Conservation (phyloP, 2,113 vertebrate species). For the Emydocephalus ijimae region DNA sequence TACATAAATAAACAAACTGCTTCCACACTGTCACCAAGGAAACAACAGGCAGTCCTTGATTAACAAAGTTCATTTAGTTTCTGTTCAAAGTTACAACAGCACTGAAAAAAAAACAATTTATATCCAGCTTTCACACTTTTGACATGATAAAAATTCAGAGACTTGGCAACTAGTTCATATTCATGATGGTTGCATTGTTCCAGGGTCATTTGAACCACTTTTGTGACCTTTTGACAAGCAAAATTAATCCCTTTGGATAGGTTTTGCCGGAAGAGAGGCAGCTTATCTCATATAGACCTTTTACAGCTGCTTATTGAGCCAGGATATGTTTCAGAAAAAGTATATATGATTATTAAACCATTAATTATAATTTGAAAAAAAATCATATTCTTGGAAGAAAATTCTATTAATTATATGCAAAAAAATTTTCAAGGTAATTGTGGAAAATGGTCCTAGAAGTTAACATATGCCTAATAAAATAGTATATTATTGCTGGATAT, state of each 20-base stretch:
- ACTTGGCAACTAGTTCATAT: background rate
- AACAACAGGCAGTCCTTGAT: background rate
- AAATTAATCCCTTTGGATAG: background rate
- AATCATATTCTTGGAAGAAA: background rate
- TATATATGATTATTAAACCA: too few species aligned
- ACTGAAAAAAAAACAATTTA: background rate
- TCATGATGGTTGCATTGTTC: background rate
- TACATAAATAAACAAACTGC: background rate
- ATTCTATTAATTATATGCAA: background rate
- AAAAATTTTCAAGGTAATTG: background rate
- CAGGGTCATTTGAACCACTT: background rate
- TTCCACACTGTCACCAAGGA: background rate
- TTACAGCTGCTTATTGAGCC: too few species aligned
- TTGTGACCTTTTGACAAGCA: background rate
- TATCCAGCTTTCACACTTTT: background rate
- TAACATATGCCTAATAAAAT: background rate
- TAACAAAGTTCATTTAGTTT: background rate
- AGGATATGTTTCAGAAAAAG: too few species aligned
- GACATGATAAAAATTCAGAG: background rate
- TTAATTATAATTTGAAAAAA: too few species aligned
- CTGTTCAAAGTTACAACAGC: background rate
- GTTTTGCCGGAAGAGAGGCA: too few species aligned
- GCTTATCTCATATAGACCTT: too few species aligned
- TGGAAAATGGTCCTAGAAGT: background rate
- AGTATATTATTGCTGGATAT: background rate